Percentiles rank a stretch among this genome's conserved stretches.
These are phyloP conservation scores for Myotis lucifugus DNA, from an alignment of 2,113 vertebrate genomes.

Conservation along the genomic window DNA sequence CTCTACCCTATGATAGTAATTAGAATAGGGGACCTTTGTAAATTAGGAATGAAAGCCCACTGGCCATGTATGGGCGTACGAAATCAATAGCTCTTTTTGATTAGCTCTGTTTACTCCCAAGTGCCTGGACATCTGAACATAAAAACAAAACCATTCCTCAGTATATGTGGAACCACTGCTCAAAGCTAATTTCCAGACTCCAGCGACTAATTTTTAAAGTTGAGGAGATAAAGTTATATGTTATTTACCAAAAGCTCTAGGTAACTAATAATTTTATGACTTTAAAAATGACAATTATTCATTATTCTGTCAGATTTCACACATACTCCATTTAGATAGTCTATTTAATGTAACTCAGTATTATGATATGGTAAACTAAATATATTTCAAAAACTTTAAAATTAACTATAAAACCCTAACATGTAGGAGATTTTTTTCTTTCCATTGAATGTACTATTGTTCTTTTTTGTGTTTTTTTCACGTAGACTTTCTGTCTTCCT, in stretches of 20 bases:
- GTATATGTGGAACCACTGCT: background rate
- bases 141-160: background rate
- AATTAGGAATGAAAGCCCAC: background rate
- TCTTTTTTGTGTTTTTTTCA: constrained; percentile 10
- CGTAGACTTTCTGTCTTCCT: background rate
- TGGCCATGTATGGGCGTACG: background rate
- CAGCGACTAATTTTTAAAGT: background rate
- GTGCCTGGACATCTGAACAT: background rate
- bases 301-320: constrained; percentile 32
- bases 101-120: background rate
- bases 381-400: background rate
- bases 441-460: background rate
- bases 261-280: constrained; percentile 44
- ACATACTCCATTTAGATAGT: background rate
- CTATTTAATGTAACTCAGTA: background rate
- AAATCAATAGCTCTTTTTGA: background rate
- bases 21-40: background rate
- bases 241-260: constrained; percentile 17
- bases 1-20: background rate
- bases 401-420: constrained; percentile 4
- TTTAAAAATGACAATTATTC: constrained; percentile 42
- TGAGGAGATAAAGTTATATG: constrained; percentile 7
- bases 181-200: background rate
- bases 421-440: background rate
- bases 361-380: background rate